Evolutionary conservation across 1,140 invertebrate genomes (phyloP), one percentile per base, ranked within the genome.

Genomic region (Reticulitermes speratus): DNA sequence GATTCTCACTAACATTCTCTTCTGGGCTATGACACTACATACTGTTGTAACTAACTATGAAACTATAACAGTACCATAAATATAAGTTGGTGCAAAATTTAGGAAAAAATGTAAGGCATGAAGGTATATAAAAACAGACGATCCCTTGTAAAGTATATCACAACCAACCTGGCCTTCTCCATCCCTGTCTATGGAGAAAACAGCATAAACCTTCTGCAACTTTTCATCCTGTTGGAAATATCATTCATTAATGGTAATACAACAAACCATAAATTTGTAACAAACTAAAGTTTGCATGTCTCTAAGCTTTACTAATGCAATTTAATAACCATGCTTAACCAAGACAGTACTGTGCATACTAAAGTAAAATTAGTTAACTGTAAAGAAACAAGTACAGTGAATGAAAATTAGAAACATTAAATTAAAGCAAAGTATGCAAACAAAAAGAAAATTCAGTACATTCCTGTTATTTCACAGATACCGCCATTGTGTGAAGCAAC

Each of bases 161-260:
- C 89, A 88, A 91, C 92, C 93, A 92, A 95, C 94, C 94, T 95
- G 93, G 88, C 92, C 92, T 88, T 94, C 92, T 45, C 59, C 84
- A 83, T 86, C 84, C 92, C 94, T 92, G 91, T 94, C 93, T 92
- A 94, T 91, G 93, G 93, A 94, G 92, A 94, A 92, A 88, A 94
- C 93, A 88, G 93, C 93, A 91, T 93, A 91, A 89, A 94, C 90
- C 92, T 94, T 93, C 91, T 93, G 93, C 89, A 88, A 89, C 90
- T 94, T 93, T 88, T 93, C 92, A 90, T 93, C 93, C 93, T 94
- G 92, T 90, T 92, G 92, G 92, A 90, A 92, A 89, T 88, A 87
- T 88, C 86, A 89, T 11, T 55, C 3, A 84, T 65, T 52, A 85
- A 84, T 30, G 65, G 65, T 30, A 75, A 75, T 75, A 16, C 2